These are phyloP conservation scores for Prorops nasuta DNA, from an alignment of 1,140 invertebrate species.

Conservation along the genomic window DNA sequence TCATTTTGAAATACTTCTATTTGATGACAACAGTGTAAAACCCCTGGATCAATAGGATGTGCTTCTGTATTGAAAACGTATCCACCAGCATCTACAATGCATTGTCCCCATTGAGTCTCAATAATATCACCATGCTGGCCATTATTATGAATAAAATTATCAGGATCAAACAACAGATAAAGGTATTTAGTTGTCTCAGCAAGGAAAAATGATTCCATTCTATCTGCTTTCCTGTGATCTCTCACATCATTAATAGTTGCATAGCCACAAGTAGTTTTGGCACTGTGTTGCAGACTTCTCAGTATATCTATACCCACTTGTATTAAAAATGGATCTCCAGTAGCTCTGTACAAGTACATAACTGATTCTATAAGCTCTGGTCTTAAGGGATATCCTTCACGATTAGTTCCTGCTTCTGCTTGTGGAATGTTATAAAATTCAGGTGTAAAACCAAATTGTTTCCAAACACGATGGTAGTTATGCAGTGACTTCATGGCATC, in stretches of 20 bases:
- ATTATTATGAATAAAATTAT: conserved; percentile 93
- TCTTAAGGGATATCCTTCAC: conserved; percentile 92
- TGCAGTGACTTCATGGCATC: conserved; percentile 89
- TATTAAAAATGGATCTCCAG: conserved; percentile 86
- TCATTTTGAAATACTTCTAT: conserved; percentile 38
- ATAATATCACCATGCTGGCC: conserved; percentile 68
- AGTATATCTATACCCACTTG: conserved; percentile 89
- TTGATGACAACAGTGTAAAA: conserved; percentile 85
- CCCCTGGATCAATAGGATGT: conserved; percentile 93
- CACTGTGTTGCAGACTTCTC: conserved; percentile 84
- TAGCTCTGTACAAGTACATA: conserved; percentile 95
- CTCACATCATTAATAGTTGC: conserved; percentile 95
- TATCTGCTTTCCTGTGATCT: conserved; percentile 91
- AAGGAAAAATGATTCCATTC: conserved; percentile 99
- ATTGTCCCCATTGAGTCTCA: conserved; percentile 75
- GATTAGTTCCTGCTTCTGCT: conserved; percentile 75
- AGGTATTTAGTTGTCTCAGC: conserved; percentile 98
- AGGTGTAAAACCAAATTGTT: conserved; percentile 94
- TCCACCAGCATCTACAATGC: conserved; percentile 84
- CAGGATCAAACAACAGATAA: conserved; percentile 92
- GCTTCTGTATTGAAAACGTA: conserved; percentile 99
- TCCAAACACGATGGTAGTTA: conserved; percentile 95
- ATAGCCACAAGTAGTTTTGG: conserved; percentile 93
- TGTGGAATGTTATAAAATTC: conserved; percentile 96
- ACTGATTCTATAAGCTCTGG: conserved; percentile 96